Conservation (phyloP, 2,113 vertebrate species). For the Paralichthys olivaceus region DNA sequence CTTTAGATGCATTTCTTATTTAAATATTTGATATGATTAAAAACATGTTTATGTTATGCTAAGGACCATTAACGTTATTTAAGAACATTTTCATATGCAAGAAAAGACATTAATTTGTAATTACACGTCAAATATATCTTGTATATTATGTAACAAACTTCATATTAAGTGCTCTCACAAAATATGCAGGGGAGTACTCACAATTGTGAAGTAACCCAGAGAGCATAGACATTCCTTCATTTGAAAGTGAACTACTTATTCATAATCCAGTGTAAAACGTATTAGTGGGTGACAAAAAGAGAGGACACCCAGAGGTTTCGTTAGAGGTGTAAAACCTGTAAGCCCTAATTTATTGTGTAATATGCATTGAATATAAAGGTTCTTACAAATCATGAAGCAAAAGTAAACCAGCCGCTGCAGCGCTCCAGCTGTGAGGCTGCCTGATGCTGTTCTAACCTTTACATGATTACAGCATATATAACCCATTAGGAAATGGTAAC, state of each 20-base stretch:
- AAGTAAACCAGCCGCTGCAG: slow-evolving; percentile 12
- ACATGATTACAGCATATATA: slow-evolving; percentile 37
- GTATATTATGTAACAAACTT: neutral
- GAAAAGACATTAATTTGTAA: too few species aligned
- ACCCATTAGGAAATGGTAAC: slow-evolving; percentile 36
- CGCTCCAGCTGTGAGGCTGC: neutral
- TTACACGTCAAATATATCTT: neutral
- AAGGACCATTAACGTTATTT: too few species aligned
- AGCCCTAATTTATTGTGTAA: slow-evolving; percentile 21
- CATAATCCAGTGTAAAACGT: slow-evolving; percentile 5
- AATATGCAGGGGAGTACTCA: slow-evolving; percentile 13
- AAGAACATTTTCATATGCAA: too few species aligned
- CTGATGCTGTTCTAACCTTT: slow-evolving; percentile 35
- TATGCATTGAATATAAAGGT: slow-evolving; percentile 23
- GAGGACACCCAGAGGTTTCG: neutral
- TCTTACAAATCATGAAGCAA: slow-evolving; percentile 15
- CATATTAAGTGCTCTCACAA: slow-evolving; percentile 1
- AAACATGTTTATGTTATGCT: too few species aligned
- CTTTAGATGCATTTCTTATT: too few species aligned
- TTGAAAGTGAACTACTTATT: neutral
- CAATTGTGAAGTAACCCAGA: neutral
- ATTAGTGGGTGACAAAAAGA: neutral
- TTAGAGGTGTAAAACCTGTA: slow-evolving; percentile 3
- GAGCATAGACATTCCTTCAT: slow-evolving; percentile 5
- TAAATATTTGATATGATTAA: too few species aligned